Conservation (phyloP, 2,888 invertebrate species). For the Acronicta alni region DNA sequence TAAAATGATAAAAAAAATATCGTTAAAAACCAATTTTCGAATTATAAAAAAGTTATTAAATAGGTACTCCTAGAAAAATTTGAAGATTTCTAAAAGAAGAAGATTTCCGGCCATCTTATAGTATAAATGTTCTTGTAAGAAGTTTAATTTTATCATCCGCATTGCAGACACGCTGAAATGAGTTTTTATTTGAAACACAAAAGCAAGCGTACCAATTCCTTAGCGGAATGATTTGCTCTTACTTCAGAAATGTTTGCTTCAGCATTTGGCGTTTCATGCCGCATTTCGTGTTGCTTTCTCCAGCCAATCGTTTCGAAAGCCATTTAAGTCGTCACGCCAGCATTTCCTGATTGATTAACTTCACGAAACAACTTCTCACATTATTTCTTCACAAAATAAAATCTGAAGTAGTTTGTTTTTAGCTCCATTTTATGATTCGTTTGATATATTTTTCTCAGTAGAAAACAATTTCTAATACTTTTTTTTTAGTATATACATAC, state of each 20-base stretch:
- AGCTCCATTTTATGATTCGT: background rate
- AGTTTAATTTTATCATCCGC: slow-evolving; percentile 45
- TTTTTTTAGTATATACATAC: no score
- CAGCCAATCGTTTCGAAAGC: slow-evolving; percentile 30
- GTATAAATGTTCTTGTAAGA: slow-evolving; percentile 23
- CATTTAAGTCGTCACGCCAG: slow-evolving; percentile 44
- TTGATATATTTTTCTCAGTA: background rate
- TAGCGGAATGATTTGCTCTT: slow-evolving; percentile 25
- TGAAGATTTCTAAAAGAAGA: background rate
- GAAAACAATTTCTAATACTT: no score
- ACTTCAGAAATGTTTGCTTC: slow-evolving; percentile 21
- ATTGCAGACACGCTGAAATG: slow-evolving; percentile 36
- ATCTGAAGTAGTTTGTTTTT: background rate
- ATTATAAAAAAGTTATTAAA: no score
- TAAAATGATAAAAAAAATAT: no score
- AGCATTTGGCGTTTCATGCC: slow-evolving; percentile 12
- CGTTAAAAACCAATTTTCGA: no score
- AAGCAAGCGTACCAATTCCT: slow-evolving; percentile 30
- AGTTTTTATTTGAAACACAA: slow-evolving; percentile 46
- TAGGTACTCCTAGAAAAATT: no score
- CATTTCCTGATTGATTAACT: slow-evolving; percentile 42
- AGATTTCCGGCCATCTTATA: slow-evolving; percentile 13
- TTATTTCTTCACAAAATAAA: slow-evolving; percentile 22
- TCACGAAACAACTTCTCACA: slow-evolving; percentile 28
- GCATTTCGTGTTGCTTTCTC: slow-evolving; percentile 19